These are phyloP conservation scores for Drosophila histrio DNA, from an alignment of 2,888 invertebrate species.

Conservation along the genomic window DNA sequence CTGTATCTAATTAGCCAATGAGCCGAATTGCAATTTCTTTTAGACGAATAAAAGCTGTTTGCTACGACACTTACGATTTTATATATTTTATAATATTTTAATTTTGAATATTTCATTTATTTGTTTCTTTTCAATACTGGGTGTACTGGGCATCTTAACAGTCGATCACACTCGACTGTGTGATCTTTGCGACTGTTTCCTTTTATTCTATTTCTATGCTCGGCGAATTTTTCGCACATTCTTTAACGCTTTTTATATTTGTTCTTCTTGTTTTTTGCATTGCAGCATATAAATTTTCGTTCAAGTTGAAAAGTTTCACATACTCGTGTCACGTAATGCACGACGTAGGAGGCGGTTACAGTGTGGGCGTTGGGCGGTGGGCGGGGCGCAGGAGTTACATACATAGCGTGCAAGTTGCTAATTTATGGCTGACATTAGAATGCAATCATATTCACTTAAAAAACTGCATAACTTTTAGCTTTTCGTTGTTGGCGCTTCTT, in stretches of 20 bases:
- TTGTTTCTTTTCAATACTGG: no score
- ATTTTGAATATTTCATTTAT: no score
- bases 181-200: no score
- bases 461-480: conserved; percentile 71
- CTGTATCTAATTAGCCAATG: no score
- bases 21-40: no score
- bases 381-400: not conserved
- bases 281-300: conserved; percentile 72
- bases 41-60: no score
- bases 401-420: conserved; percentile 58
- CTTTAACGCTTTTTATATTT: conserved; percentile 20
- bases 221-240: conserved; percentile 60
- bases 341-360: conserved; percentile 13
- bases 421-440: conserved; percentile 77
- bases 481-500: not conserved
- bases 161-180: no score
- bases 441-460: conserved; percentile 78
- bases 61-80: no score
- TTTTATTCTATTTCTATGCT: conserved; percentile 2
- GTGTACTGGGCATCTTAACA: no score
- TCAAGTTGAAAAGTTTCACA: conserved; percentile 76
- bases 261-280: conserved; percentile 38
- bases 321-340: conserved; percentile 72
- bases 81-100: no score
- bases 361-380: not conserved